Evolutionary conservation across 2,888 invertebrate genomes (phyloP), one percentile per base, ranked within the genome.

Genomic region (Gymnoscelis rufifasciata): DNA sequence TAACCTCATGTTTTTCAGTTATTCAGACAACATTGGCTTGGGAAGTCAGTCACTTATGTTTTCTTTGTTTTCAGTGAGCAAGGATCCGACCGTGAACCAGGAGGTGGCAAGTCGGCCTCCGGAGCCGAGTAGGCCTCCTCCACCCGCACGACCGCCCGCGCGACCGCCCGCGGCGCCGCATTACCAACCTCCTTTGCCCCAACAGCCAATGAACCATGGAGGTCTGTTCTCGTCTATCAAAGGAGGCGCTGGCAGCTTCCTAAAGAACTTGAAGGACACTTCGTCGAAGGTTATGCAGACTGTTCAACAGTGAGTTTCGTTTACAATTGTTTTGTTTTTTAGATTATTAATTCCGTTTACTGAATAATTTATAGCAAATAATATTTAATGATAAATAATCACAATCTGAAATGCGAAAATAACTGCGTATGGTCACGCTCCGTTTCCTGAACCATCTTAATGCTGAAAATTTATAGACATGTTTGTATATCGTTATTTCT

Each of bases 221-320:
- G 94, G 95, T 15, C 76, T 96, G 14, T 94, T 96, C 81, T 94
- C 95, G 2, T 96, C 97, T 0, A 89, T 98, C 24, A 94, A 93
- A 74, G 97, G 97, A 14, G 97, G 97, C 38, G 97, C 98, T 13
- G 97, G 97, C 1, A 97, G 93, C 68, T 93, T 98, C 64, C 89
- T 98, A 51, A 97, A 97, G 69, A 98, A 97, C 71, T 86, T 99
- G 19, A 97, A 97, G 77, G 98, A 98, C 69, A 98, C 97, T 0
- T 97, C 98, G 12, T 94, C 94, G 27, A 98, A 97, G 89, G 97
- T 99, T 30, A 97, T 98, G 93, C 97, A 98, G 75, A 96, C 97
- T 27, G 96, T 98, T 56, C 97, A 97, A 76, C 96, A 96, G 91
- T 93, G 73, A 91, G 92, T 90, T 36, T 39, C 1, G 4, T 29